A percentile compares a stretch with the other conserved stretches of the same genome.
Conservation (phyloP, 2,113 vertebrate genomes). For the Actenoides lindsayi region DNA sequence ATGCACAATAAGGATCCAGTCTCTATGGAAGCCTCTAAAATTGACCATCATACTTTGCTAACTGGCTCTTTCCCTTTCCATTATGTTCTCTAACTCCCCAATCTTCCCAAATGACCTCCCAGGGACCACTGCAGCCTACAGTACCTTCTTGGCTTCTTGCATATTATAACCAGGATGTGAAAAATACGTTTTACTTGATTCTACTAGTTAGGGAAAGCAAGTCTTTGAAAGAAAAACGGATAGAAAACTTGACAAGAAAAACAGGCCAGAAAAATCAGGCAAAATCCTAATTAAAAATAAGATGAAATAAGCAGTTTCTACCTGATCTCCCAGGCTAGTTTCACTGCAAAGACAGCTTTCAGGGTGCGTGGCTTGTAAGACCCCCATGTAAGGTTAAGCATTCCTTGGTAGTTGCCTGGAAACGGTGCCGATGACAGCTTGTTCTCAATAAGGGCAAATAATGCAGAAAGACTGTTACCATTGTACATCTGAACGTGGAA, state of each 20-base stretch:
- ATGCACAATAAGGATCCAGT: background rate
- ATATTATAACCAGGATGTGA: background rate
- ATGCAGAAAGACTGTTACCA: background rate
- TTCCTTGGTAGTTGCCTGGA: constrained; percentile 32
- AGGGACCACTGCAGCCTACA: background rate
- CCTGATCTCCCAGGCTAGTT: background rate
- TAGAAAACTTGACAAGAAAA: background rate
- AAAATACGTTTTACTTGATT: background rate
- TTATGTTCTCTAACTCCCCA: background rate
- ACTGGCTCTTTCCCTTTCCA: background rate
- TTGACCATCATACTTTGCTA: background rate
- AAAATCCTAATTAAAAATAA: constrained; percentile 29
- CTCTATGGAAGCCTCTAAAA: background rate
- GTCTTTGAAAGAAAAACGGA: background rate
- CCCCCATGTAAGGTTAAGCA: background rate
- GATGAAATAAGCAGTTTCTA: background rate
- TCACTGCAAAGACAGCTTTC: background rate
- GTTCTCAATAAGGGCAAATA: constrained; percentile 44
- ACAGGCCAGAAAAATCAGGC: background rate
- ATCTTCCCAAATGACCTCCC: background rate
- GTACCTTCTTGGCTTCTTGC: background rate
- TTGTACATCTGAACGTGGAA: background rate
- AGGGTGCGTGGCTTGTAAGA: background rate
- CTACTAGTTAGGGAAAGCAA: background rate
- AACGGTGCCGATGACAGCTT: background rate